Evolutionary conservation across 2,113 vertebrate species (phyloP).

Genomic region (Macrotis lagotis): DNA sequence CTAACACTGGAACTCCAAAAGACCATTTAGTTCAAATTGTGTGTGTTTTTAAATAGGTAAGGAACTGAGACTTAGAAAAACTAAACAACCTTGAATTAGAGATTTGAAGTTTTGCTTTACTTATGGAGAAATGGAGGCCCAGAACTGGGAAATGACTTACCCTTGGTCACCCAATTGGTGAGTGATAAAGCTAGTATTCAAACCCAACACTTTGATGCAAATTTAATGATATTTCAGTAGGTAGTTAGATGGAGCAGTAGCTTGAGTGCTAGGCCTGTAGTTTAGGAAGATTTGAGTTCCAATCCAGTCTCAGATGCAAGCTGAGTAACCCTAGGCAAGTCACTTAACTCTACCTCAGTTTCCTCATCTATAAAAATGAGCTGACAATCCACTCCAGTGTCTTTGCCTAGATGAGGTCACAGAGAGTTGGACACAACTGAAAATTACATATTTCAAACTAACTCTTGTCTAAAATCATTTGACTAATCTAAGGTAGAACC

Average conservation of each 20-base stretch:
- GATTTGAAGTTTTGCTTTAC: background rate
- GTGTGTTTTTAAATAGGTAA: background rate
- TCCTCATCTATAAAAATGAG: background rate
- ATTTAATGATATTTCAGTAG: background rate
- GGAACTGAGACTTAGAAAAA: background rate
- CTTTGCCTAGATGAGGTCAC: background rate
- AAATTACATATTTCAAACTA: background rate
- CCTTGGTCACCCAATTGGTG: background rate
- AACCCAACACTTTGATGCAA: background rate
- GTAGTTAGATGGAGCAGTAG: background rate
- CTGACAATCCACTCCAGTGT: background rate
- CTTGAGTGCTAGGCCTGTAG: background rate
- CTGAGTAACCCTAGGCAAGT: background rate
- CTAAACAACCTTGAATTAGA: background rate
- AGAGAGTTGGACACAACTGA: background rate
- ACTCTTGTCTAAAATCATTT: background rate
- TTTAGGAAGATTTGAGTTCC: background rate
- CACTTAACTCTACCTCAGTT: background rate
- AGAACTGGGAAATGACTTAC: background rate
- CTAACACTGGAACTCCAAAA: background rate
- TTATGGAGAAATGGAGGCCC: background rate
- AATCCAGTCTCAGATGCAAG: background rate
- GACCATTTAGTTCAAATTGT: background rate
- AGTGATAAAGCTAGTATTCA: background rate
- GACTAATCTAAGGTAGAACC: background rate